These are phyloP conservation scores for Monochamus saltuarius DNA, from an alignment of 1,140 invertebrate species.

Conservation along the genomic window DNA sequence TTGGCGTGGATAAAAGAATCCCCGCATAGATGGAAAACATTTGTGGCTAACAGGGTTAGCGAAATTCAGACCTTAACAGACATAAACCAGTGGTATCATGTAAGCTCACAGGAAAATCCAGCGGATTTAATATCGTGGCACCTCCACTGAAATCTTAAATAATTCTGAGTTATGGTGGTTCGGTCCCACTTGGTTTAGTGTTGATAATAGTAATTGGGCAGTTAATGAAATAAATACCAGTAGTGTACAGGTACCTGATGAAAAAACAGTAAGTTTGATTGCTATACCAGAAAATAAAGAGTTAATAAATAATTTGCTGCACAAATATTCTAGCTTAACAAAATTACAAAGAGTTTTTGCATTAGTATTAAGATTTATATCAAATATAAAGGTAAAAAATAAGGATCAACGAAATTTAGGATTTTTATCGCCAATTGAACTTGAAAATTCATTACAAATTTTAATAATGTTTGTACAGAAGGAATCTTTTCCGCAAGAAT, in stretches of 20 bases:
- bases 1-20: constrained; percentile 49
- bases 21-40: constrained; percentile 43
- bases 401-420: constrained; percentile 1
- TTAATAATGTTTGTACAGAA: constrained; percentile 14
- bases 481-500: constrained; percentile 21
- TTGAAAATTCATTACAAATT: constrained; percentile 7
- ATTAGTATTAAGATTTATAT: constrained; percentile 14
- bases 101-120: constrained; percentile 41
- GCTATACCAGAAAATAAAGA: background rate
- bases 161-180: constrained; percentile 44
- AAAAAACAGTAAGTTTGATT: constrained; percentile 6
- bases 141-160: constrained; percentile 30
- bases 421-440: constrained; percentile 6
- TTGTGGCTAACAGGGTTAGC: constrained; percentile 49
- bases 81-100: constrained; percentile 38
- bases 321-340: constrained; percentile 17
- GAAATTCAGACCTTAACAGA: constrained; percentile 41
- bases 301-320: background rate
- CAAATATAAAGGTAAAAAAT: constrained; percentile 4
- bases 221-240: constrained; percentile 5
- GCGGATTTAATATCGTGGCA: constrained; percentile 45
- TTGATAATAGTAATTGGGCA: constrained; percentile 1
- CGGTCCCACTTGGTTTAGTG: constrained; percentile 39
- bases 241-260: constrained; percentile 4
- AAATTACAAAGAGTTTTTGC: constrained; percentile 22